Base-by-base conservation (phyloP, 1,140 invertebrate species). In the Nymphalis io region DNA sequence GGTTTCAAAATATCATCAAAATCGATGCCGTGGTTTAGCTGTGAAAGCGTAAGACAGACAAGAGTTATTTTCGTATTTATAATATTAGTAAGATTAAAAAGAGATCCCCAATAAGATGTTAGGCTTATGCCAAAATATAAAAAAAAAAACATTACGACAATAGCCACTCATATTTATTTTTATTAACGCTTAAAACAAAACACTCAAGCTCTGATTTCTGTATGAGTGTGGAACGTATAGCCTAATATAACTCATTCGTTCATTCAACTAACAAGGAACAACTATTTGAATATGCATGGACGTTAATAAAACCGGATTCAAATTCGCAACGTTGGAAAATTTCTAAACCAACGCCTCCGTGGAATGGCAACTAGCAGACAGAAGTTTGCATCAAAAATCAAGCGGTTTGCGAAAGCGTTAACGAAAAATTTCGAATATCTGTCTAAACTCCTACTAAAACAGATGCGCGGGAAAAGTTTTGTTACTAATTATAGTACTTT, bases 261-360 rank as follows among this genome's bases (percentile, higher is more conserved):
- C 60, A 62, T 63, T 68, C 60, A 68, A 67, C 39, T 68, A 72
- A 76, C 74, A 62, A 75, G 72, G 68, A 76, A 70, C 72, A 80
- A 84, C 82, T 83, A 71, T 82, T 87, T 88, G 75, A 85, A 86
- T 87, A 88, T 87, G 85, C 84, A 89, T 83, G 79, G 75, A 77
- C 82, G 72, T 78, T 83, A 83, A 86, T 86, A 82, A 82, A 83
- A 82, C 80, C 76, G 74, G 58, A 83, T 80, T 81, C 75, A 75
- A 84, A 81, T 80, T 78, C 72, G 74, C 68, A 73, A 64, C 59
- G 16, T 72, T 38, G 72, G 75, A 78, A 82, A 80, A 85, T 82
- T 80, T 75, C 60, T 63, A 68, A 75, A 75, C 75, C 79, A 72
- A 85, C 70, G 80, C 76, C 83, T 83, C 78, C 58, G 40, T 73